phyloP scores from a whole-genome alignment of 2,113 vertebrate species.

The Ornithorhynchus anatinus region DNA sequence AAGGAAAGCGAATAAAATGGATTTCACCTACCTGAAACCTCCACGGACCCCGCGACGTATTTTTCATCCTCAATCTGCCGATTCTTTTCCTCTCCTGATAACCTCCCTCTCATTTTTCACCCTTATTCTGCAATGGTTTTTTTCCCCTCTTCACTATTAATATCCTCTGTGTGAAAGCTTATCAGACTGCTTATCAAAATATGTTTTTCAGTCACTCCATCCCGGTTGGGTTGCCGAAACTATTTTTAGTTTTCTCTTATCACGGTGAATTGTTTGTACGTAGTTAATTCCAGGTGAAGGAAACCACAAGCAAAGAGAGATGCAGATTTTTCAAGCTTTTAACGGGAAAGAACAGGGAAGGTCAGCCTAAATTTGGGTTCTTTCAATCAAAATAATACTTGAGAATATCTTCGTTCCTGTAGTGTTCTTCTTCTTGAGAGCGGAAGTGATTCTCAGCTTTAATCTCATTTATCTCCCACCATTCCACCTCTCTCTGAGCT shows the following conservation, averaged over 20 bases:
- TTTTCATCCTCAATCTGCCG: neutral
- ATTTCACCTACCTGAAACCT: neutral
- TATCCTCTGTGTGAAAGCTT: neutral
- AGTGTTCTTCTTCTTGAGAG: no score
- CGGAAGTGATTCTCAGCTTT: no score
- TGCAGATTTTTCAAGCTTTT: slow-evolving; percentile 6
- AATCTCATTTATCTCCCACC: no score
- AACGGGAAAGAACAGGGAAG: neutral
- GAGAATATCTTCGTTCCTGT: no score
- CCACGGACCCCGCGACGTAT: neutral
- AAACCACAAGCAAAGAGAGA: neutral
- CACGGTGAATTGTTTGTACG: no score
- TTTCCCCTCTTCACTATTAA: neutral
- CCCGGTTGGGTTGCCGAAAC: no score
- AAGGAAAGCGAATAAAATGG: neutral
- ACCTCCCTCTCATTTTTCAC: no score
- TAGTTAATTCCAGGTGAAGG: neutral
- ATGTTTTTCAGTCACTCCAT: no score
- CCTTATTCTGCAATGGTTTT: neutral
- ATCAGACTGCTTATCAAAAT: neutral
- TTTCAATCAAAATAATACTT: neutral
- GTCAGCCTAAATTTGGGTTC: neutral
- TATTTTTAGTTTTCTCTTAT: no score
- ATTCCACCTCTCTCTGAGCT: no score
- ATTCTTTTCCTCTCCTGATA: no score